Percentiles rank a stretch among this genome's conserved stretches.
Evolutionary conservation across 2,797 vertebrate species (phyloP).

Genomic region (Chaetophractus vellerosus): DNA sequence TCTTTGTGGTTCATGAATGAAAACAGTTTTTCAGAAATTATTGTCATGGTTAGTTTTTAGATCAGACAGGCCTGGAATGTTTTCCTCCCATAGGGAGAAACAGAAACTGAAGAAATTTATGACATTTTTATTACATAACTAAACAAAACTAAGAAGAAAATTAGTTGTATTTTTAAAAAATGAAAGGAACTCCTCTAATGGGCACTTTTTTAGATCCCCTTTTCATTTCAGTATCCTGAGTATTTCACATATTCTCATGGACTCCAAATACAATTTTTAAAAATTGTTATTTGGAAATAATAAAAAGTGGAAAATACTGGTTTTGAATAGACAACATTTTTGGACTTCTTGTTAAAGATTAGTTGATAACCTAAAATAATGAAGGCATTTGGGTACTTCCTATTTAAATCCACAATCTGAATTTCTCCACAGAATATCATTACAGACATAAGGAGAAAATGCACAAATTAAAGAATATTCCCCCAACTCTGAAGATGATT

Average conservation of each 20-base stretch:
- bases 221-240: slow-evolving; percentile 27
- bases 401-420: slow-evolving; percentile 33
- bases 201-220: background rate
- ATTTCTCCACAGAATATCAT: slow-evolving; percentile 11
- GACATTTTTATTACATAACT: slow-evolving; percentile 74
- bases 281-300: slow-evolving; percentile 57
- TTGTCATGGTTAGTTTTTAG: background rate
- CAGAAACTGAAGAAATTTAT: slow-evolving; percentile 73
- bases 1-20: slow-evolving; percentile 18
- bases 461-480: slow-evolving; percentile 58
- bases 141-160: slow-evolving; percentile 62
- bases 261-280: background rate
- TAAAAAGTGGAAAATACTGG: slow-evolving; percentile 9
- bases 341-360: background rate
- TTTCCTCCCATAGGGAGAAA: slow-evolving; percentile 54
- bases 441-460: background rate
- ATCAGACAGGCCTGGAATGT: slow-evolving; percentile 59
- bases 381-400: background rate
- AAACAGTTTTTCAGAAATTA: slow-evolving; percentile 63
- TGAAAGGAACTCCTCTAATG: slow-evolving; percentile 11
- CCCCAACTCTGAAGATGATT: slow-evolving; percentile 56
- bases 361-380: slow-evolving; percentile 1
- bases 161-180: slow-evolving; percentile 6
- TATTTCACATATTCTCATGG: slow-evolving; percentile 44
- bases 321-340: slow-evolving; percentile 19